phyloP scores from a whole-genome alignment of 2,888 invertebrate species.

The Phyto melanocephala region DNA sequence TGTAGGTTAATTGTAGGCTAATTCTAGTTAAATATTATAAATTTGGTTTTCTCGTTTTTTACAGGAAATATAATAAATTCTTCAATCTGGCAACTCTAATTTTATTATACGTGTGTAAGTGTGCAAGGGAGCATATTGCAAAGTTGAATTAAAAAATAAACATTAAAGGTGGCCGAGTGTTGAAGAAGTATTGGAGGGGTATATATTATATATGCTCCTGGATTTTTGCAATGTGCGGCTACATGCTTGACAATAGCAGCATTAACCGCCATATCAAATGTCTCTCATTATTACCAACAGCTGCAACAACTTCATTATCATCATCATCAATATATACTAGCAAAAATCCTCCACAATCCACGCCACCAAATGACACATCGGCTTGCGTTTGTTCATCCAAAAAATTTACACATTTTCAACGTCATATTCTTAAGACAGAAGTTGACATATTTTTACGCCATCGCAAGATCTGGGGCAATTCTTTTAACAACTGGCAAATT shows the following conservation, averaged over 20 bases:
- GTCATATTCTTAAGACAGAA: neutral
- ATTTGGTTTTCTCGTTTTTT: too few relatives aligned
- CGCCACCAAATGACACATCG: neutral
- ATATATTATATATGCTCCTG: constrained; percentile 50
- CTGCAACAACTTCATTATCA: constrained; percentile 1
- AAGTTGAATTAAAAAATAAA: neutral
- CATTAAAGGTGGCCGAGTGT: neutral
- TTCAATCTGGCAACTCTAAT: neutral
- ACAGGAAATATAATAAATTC: too few relatives aligned
- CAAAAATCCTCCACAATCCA: neutral
- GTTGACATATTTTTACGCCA: neutral
- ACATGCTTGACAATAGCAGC: constrained; percentile 63
- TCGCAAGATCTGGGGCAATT: constrained; percentile 52
- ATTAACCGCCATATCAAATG: constrained; percentile 62
- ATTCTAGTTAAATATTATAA: too few relatives aligned
- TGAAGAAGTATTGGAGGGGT: constrained; percentile 12
- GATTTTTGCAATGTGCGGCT: constrained; percentile 60
- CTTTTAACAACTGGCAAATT: constrained; percentile 75
- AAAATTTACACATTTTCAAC: constrained; percentile 8
- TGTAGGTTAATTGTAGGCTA: too few relatives aligned
- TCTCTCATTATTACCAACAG: constrained; percentile 30
- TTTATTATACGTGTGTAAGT: neutral
- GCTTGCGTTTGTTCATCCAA: constrained; percentile 29
- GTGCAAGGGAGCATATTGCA: neutral
- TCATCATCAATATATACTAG: constrained; percentile 8